Evolutionary conservation across 2,113 vertebrate species (phyloP).

Genomic region (Thinocorus orbignyianus): DNA sequence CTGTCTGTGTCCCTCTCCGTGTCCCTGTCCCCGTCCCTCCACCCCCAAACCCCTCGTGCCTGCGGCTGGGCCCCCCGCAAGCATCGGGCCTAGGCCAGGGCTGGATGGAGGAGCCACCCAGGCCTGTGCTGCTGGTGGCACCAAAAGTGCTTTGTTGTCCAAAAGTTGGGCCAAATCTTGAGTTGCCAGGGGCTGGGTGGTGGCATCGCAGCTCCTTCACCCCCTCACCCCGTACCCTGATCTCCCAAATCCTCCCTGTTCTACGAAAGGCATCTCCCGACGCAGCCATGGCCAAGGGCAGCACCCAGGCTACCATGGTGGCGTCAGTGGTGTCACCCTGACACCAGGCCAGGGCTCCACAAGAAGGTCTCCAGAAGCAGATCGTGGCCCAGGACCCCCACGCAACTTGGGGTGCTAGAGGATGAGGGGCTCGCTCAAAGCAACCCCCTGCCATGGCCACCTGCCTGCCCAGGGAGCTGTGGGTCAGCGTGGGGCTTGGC

Average conservation of each 20-base stretch:
- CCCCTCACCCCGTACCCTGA: accelerated
- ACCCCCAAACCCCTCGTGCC: too few relatives aligned
- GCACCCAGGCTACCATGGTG: accelerated
- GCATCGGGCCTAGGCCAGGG: background rate
- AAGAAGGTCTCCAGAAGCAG: background rate
- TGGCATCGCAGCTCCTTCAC: background rate
- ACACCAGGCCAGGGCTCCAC: accelerated
- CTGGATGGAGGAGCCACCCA: background rate
- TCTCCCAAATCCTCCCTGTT: accelerated
- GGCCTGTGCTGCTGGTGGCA: background rate
- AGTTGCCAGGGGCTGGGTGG: accelerated
- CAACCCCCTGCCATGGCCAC: accelerated
- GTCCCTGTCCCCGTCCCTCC: too few relatives aligned
- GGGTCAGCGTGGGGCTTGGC: background rate
- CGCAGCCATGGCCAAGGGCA: background rate
- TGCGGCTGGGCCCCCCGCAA: too few relatives aligned
- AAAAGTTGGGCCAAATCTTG: accelerated
- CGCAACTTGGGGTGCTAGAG: accelerated
- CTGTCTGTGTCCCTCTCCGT: too few relatives aligned
- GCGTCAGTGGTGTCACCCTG: accelerated
- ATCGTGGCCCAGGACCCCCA: background rate
- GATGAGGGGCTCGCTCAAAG: accelerated
- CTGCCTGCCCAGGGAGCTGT: accelerated
- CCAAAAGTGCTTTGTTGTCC: background rate
- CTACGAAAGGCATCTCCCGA: too few relatives aligned